Base-by-base conservation (phyloP, 2,888 invertebrate genomes). In the Deilephila elpenor region DNA sequence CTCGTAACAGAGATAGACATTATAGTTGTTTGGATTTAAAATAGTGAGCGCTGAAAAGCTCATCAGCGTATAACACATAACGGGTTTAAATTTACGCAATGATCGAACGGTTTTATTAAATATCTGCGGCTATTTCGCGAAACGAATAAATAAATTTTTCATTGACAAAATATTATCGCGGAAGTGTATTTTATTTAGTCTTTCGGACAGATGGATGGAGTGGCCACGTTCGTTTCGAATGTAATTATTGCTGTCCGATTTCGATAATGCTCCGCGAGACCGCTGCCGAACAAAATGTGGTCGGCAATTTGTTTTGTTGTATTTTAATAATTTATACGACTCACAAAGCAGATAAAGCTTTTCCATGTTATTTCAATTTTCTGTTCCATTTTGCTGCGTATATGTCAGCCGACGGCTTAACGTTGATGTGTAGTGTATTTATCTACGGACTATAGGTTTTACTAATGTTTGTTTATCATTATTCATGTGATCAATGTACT, bases 211-310 rank as follows among this genome's bases (percentile, higher is more conserved):
- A 90, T 87, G 90, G 90, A 92, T 88, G 87, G 87, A 89, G 88
- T 83, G 88, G 89, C 86, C 87, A 90, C 89, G 85, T 91, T 91
- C 91, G 87, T 87, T 86, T 87, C 89, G 90, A 91, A 92, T 93
- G 93, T 94, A 93, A 94, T 94, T 93, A 93, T 89, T 91, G 93
- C 89, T 92, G 93, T 91, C 87, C 90, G 93, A 90, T 93, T 93
- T 89, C 92, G 93, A 93, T 93, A 93, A 93, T 93, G 90, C 89
- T 89, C 88, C 82, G 88, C 89, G 91, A 89, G 91, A 90, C 89
- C 88, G 89, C 80, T 81, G 84, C 86, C 86, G 89, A 84, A 86
- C 90, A 82, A 89, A 93, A 91, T 93, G 91, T 86, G 92, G 91
- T 91, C 88, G 86, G 82, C 81, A 86, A 86, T 87, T 91, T 90